Conservation (phyloP, 1,140 invertebrate genomes). For the Drosophila lowei region DNA sequence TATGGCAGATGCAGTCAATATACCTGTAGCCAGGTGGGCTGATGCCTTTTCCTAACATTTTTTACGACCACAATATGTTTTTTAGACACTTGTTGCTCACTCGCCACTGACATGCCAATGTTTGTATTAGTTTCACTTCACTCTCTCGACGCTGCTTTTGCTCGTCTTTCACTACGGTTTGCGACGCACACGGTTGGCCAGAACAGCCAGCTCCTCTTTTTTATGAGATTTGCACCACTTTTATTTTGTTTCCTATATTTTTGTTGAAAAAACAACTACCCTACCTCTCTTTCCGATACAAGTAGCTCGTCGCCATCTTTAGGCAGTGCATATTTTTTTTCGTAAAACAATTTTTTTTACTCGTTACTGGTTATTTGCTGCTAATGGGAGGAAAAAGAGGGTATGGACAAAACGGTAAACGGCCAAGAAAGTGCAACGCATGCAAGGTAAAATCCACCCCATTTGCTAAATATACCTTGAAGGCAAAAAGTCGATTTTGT, state of each 20-base stretch:
- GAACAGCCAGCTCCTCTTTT: slow-evolving; percentile 19
- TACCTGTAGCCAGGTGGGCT: slow-evolving; percentile 38
- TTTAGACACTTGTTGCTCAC: slow-evolving; percentile 63
- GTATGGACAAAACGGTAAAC: too few relatives aligned
- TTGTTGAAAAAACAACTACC: slow-evolving; percentile 68
- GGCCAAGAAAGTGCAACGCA: too few relatives aligned
- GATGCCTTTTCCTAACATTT: slow-evolving; percentile 34
- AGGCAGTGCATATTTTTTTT: slow-evolving; percentile 15
- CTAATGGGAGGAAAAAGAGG: too few relatives aligned
- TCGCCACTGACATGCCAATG: slow-evolving; percentile 49
- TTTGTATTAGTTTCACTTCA: slow-evolving; percentile 62
- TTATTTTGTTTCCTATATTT: slow-evolving; percentile 65
- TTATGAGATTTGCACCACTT: slow-evolving; percentile 30
- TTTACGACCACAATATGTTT: slow-evolving; percentile 32
- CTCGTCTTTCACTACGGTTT: slow-evolving; percentile 4
- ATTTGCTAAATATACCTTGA: too few relatives aligned
- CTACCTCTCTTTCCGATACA: slow-evolving; percentile 53
- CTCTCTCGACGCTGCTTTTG: slow-evolving; percentile 4
- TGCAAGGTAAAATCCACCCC: too few relatives aligned
- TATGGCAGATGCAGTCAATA: slow-evolving; percentile 7
- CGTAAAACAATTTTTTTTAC: too few relatives aligned
- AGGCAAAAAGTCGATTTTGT: too few relatives aligned
- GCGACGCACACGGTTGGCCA: background rate
- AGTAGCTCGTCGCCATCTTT: slow-evolving; percentile 74
- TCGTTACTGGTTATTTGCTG: too few relatives aligned